Evolutionary conservation across 2,888 invertebrate genomes (phyloP).

Genomic region (Eueremaeus valkanovi): DNA sequence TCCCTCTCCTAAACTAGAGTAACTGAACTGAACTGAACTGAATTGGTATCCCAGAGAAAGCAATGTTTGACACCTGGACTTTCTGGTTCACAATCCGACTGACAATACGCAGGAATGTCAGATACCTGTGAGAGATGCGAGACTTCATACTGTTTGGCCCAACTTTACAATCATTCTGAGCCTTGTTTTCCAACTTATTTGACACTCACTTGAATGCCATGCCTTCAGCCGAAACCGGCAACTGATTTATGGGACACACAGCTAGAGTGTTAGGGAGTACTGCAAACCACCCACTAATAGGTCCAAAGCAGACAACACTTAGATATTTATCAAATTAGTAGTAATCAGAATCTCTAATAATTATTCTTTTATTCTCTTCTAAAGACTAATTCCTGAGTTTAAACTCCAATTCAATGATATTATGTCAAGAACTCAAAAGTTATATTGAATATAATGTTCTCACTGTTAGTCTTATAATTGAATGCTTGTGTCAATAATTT

Average conservation of each 20-base stretch:
- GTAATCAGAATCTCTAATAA: background rate
- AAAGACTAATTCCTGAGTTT: too few species aligned
- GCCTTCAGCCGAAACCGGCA: too few species aligned
- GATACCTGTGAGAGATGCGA: background rate
- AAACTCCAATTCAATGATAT: background rate
- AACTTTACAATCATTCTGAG: background rate
- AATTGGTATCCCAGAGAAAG: too few species aligned
- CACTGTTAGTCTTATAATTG: too few species aligned
- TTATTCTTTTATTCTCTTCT: too few species aligned
- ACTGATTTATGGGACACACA: background rate
- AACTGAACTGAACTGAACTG: too few species aligned
- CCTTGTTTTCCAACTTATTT: slow-evolving; percentile 20
- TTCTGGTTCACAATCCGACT: background rate
- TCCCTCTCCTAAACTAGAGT: background rate
- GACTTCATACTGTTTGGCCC: background rate
- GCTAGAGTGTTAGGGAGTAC: background rate
- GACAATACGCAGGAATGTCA: slow-evolving; percentile 2
- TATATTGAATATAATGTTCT: too few species aligned
- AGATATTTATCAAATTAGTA: background rate
- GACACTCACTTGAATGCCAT: slow-evolving; percentile 2
- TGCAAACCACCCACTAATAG: slow-evolving; percentile 29
- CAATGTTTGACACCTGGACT: slow-evolving; percentile 33
- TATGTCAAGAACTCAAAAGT: too few species aligned
- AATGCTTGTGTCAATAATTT: too few species aligned
- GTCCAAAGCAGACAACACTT: background rate